Percentiles rank a stretch among this genome's conserved stretches.
These are phyloP conservation scores for Chalcosyrphus nemorum DNA, from an alignment of 2,888 invertebrate genomes.

Conservation along the genomic window DNA sequence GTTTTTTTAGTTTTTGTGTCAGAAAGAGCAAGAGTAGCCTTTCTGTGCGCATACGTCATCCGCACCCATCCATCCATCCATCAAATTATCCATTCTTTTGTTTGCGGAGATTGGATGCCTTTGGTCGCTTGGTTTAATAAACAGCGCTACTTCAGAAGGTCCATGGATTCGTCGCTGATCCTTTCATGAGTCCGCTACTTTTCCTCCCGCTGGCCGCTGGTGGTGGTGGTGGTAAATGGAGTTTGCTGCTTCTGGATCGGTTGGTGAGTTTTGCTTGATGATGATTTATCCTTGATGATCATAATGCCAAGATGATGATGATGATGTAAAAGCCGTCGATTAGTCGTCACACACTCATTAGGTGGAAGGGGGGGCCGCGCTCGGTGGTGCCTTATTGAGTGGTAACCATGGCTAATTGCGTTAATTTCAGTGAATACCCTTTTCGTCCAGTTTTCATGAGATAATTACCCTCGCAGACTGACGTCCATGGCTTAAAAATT, in stretches of 20 bases:
- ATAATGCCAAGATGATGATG: constrained; percentile 41
- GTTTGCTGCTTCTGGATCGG: neutral
- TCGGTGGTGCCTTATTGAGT: constrained; percentile 74
- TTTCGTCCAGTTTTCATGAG: constrained; percentile 52
- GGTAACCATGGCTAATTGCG: constrained; percentile 74
- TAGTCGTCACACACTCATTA: constrained; percentile 73
- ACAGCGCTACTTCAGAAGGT: constrained; percentile 73
- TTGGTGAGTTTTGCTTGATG: neutral
- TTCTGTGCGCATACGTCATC: constrained; percentile 52
- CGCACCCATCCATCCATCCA: constrained; percentile 71
- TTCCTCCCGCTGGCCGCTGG: constrained; percentile 14
- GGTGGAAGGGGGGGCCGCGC: too few relatives aligned
- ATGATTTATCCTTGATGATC: neutral
- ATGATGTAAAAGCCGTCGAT: constrained; percentile 71
- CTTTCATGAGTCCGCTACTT: constrained; percentile 56
- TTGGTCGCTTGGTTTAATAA: constrained; percentile 68
- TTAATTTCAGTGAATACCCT: constrained; percentile 63
- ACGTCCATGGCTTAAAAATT: constrained; percentile 42
- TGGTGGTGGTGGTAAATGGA: neutral
- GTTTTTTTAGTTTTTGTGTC: neutral
- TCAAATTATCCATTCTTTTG: constrained; percentile 73
- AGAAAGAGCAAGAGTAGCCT: constrained; percentile 24
- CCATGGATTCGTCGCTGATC: constrained; percentile 49
- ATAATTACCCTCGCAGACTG: constrained; percentile 56
- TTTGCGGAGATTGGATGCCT: constrained; percentile 69